These are phyloP conservation scores for Imbricaverruca yamaguchii DNA, from an alignment of 2,888 invertebrate species.

Conservation along the genomic window DNA sequence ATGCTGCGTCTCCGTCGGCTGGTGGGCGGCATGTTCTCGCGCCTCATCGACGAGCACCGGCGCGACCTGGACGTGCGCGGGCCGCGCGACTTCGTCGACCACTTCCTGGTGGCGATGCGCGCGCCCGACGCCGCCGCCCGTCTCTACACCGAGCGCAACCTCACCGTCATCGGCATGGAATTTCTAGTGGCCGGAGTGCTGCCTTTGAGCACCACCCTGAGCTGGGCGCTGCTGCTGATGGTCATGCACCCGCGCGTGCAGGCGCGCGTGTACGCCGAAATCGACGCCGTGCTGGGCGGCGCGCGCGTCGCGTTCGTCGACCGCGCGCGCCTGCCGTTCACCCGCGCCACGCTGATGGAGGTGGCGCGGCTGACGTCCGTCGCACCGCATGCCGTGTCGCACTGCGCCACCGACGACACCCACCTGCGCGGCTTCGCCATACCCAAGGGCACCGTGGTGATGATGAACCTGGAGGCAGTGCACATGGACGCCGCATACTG, in stretches of 20 bases:
- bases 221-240: constrained; percentile 33
- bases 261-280: constrained; percentile 32
- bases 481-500: no score
- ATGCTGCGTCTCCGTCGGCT: not conserved
- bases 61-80: constrained; percentile 1
- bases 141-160: not conserved
- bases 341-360: no score
- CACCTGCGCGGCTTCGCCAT: no score
- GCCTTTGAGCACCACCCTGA: not conserved
- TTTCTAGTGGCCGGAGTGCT: constrained; percentile 16
- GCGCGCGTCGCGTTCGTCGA: constrained; percentile 25
- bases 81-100: not conserved
- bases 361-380: no score
- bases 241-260: constrained; percentile 34
- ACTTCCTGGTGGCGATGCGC: not conserved
- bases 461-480: no score
- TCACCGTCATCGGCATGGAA: not conserved
- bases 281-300: constrained; percentile 33
- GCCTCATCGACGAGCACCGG: not conserved
- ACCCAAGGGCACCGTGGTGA: no score
- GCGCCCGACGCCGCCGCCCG: not conserved
- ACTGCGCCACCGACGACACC: no score
- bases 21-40: not conserved
- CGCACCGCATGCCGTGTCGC: no score
- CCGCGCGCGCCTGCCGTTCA: no score